Base-by-base conservation (phyloP, 2,113 vertebrate species). In the Perca flavescens region DNA sequence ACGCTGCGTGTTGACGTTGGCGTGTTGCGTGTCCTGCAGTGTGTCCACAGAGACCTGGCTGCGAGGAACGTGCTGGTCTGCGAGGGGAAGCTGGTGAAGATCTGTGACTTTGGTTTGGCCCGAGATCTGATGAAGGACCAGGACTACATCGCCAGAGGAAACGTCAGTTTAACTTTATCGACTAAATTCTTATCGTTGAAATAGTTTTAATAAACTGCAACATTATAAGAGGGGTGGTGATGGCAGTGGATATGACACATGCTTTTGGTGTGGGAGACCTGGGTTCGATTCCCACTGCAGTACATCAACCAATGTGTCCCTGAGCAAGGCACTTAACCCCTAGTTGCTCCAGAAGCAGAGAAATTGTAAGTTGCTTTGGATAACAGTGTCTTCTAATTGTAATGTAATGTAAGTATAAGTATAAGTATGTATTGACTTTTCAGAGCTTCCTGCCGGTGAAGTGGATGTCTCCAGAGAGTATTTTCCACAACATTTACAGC, bases 401-500 rank as follows among this genome's bases (percentile, higher is more conserved):
- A 1, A 28, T 28, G 28, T 28, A 28, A 28, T 28, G 28, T 36
- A 36, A 7, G 7, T 43, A 40, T 36, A 36, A 7, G 7, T 43
- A 40, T 40, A 40, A 40, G 10, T 43, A 43, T 31, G 3, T 72
- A 21, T 25, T 6, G 36, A 31, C 34, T 28, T 28, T 21, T 11
- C 65, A 94, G 93, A 88, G 60, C 60, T 94, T 92, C 70, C 81
- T 93, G 63, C 92, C 93, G 0, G 60, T 94, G 21, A 94, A 86
- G 85, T 94, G 93, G 93, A 93, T 94, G 93, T 64, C 92, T 61
- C 93, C 92, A 25, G 93, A 94, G 83, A 93, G 92, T 80, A 96
- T 97, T 89, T 97, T 97, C 93, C 96, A 97, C 81, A 97, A 96
- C 79, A 94, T 97, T 15, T 97, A 97, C 88, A 97, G 96, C 77